Evolutionary conservation across 1,140 invertebrate genomes (phyloP), one percentile per base, ranked within the genome.

Genomic region (Streblospio benedicti): DNA sequence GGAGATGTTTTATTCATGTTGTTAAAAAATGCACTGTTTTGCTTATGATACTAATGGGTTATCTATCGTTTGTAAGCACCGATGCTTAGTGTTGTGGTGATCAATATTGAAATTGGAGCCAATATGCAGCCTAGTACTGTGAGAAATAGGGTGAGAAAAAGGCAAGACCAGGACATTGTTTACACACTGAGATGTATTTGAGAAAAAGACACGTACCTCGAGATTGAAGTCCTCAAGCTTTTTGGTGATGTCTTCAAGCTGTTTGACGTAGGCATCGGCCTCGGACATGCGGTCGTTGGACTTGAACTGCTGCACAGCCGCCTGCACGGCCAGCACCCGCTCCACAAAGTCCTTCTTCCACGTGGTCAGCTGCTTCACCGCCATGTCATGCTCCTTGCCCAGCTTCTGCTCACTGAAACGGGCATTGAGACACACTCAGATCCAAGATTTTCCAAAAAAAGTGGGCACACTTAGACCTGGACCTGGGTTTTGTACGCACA

Each of bases 201-300:
- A n/a, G n/a, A n/a, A n/a, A n/a, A 59, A 32, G 1, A 23, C 1
- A 43, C 38, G 32, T 32, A 77, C 76, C 71, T 76, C 71, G 33
- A 70, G 64, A 33, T 63, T 67, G 60, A 73, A 76, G 12, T 64
- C 58, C 16, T 76, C 75, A 44, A 79, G 61, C 56, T 71, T 69
- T 16, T 63, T 56, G 14, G 57, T 61, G 6, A 77, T 71, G 1
- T 72, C 68, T 2, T 69, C 54, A 27, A 79, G 62, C 33, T 76
- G 72, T 28, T 59, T 47, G n/a, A 71, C 44, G 52, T 75, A 74
- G 30, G 63, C 64, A 25, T 74, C 69, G 9, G 76, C 75, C 59
- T 79, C 76, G 18, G 70, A 69, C 68, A 75, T 75, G n/a, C 67
- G 53, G 55, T 76, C 70, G 54, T 75, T 76, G 18, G 53, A 57